Percentiles rank a stretch among this genome's conserved stretches.
Conservation (phyloP, 1,140 invertebrate species). For the Drosophila rufa region DNA sequence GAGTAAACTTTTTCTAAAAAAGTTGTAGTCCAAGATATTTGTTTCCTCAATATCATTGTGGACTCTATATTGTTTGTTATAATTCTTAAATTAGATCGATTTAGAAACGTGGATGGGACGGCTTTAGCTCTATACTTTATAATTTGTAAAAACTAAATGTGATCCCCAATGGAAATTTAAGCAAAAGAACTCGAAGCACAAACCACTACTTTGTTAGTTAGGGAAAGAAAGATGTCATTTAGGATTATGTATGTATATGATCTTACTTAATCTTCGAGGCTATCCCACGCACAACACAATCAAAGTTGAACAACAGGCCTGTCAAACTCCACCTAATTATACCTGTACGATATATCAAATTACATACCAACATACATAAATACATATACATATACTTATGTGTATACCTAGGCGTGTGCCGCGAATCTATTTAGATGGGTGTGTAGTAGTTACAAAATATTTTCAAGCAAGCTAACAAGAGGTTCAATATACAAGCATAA, state of each 20-base stretch:
- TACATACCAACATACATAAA: conserved; percentile 43
- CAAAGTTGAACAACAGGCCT: conserved; percentile 44
- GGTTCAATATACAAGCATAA: conserved; percentile 67
- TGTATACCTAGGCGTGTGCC: conserved; percentile 38
- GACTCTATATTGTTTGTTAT: neutral
- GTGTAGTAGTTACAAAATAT: conserved; percentile 61
- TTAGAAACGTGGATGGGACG: conserved; percentile 1
- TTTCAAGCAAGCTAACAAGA: conserved; percentile 33
- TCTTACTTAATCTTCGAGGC: conserved; percentile 21
- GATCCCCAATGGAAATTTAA: conserved; percentile 51
- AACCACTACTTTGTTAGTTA: conserved; percentile 29
- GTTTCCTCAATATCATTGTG: no score
- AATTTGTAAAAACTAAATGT: conserved; percentile 66
- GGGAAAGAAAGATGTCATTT: conserved; percentile 9
- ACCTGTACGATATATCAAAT: conserved; percentile 55
- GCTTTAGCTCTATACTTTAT: conserved; percentile 49
- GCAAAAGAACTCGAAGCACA: conserved; percentile 17
- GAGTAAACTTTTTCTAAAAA: no score
- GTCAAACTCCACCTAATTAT: conserved; percentile 45
- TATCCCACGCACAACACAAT: conserved; percentile 68
- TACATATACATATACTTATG: conserved; percentile 13
- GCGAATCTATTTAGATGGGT: conserved; percentile 53
- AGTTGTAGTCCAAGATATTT: neutral
- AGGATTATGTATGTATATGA: conserved; percentile 18
- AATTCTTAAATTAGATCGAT: neutral